phyloP scores from a whole-genome alignment of 2,888 invertebrate species.

The Helicoverpa assulta region DNA sequence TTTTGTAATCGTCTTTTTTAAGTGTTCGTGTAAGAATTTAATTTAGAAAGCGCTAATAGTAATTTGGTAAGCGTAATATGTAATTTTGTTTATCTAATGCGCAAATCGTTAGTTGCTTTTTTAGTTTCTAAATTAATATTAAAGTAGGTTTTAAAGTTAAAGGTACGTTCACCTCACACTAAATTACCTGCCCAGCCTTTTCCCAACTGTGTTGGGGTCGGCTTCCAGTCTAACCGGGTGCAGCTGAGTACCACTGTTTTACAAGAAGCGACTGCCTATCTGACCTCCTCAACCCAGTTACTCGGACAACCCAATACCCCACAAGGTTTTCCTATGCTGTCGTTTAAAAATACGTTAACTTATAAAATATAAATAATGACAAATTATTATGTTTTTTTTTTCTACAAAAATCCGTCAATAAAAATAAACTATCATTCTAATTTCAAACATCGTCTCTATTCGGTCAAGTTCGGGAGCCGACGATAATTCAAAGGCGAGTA shows the following conservation, averaged over 20 bases:
- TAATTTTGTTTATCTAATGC: conserved; percentile 45
- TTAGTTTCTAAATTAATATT: conserved; percentile 3
- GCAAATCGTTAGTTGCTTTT: conserved; percentile 39
- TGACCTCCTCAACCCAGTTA: no score
- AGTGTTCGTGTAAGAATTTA: conserved; percentile 20
- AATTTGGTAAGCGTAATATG: conserved; percentile 30
- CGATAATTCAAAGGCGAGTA: conserved; percentile 75
- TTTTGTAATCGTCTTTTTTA: conserved; percentile 39
- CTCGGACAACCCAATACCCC: no score
- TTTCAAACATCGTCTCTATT: conserved; percentile 59
- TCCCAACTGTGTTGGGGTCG: no score
- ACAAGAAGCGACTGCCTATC: no score
- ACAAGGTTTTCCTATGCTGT: no score
- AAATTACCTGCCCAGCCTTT: no score
- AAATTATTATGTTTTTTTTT: background rate
- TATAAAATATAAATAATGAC: no score
- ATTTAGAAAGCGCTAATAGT: conserved; percentile 50
- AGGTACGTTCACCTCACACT: background rate
- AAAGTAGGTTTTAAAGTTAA: background rate
- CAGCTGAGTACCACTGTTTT: no score
- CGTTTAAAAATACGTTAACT: no score
- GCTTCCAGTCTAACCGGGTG: no score
- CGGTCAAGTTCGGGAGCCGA: conserved; percentile 64
- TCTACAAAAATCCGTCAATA: conserved; percentile 40
- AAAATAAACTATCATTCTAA: conserved; percentile 45